A percentile compares a stretch with the other conserved stretches of the same genome.
phyloP scores from a whole-genome alignment of 2,797 vertebrate species.

The Darevskia nairensis region DNA sequence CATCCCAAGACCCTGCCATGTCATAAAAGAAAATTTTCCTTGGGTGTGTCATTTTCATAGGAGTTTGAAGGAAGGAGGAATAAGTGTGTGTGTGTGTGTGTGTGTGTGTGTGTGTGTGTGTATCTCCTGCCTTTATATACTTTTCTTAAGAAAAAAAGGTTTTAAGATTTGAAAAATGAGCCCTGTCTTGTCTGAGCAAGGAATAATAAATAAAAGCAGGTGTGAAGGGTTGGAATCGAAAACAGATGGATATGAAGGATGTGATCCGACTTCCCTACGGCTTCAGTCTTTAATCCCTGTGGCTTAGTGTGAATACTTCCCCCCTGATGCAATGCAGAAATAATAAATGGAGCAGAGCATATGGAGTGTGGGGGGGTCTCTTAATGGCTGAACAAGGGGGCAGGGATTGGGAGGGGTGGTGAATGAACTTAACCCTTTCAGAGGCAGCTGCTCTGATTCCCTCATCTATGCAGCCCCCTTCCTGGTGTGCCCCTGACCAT shows the following conservation, averaged over 20 bases:
- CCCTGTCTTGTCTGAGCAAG: slow-evolving; percentile 71
- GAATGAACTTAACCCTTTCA: slow-evolving; percentile 54
- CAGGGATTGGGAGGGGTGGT: not conserved
- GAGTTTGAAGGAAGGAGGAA: slow-evolving; percentile 1
- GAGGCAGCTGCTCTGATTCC: not conserved
- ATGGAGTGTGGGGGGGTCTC: slow-evolving; percentile 66
- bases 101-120: no score
- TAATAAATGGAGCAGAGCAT: slow-evolving; percentile 77
- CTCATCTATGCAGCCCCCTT: not conserved
- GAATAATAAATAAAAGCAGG: slow-evolving; percentile 87
- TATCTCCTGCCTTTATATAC: slow-evolving; percentile 48
- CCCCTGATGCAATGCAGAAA: slow-evolving; percentile 79
- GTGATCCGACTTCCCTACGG: slow-evolving; percentile 76
- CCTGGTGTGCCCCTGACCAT: rapidly evolving
- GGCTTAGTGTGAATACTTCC: slow-evolving; percentile 81
- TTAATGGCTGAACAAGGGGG: slow-evolving; percentile 48
- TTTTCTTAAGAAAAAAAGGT: slow-evolving; percentile 57
- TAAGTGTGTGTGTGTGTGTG: not conserved
- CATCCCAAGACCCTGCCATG: not conserved
- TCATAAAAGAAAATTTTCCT: not conserved
- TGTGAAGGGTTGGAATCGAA: slow-evolving; percentile 78
- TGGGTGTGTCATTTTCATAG: slow-evolving; percentile 17
- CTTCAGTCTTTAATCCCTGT: slow-evolving; percentile 79
- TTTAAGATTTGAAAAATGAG: slow-evolving; percentile 78
- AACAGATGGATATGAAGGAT: slow-evolving; percentile 80